Percentiles rank a stretch among this genome's conserved stretches.
Conservation (phyloP, 2,113 vertebrate genomes). For the Rutilus rutilus region DNA sequence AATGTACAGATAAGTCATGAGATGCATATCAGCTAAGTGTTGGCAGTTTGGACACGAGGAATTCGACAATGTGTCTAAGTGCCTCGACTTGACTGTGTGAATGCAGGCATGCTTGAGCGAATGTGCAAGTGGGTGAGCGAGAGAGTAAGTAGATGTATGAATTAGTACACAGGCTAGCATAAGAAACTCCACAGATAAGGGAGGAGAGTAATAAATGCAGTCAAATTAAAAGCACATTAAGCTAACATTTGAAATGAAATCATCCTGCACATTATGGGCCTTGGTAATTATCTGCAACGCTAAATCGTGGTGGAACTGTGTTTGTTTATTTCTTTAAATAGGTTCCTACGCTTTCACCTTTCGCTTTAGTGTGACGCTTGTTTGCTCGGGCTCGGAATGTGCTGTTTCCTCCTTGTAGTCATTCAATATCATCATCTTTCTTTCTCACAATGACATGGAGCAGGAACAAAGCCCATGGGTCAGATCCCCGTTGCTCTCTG, state of each 20-base stretch:
- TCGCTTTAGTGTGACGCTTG: neutral
- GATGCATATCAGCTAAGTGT: neutral
- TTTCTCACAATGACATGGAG: constrained; percentile 32
- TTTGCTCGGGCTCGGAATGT: constrained; percentile 39
- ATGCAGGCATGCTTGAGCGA: constrained; percentile 12
- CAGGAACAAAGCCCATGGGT: constrained; percentile 51
- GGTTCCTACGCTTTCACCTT: constrained; percentile 9
- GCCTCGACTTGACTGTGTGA: constrained; percentile 4
- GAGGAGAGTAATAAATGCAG: neutral
- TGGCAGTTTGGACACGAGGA: neutral
- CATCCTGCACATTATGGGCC: neutral
- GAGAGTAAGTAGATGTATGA: neutral
- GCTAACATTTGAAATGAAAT: constrained; percentile 7
- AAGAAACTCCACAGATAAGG: neutral
- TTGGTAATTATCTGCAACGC: neutral
- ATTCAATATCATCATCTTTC: constrained; percentile 46
- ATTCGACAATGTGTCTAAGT: neutral
- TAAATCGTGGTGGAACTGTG: neutral
- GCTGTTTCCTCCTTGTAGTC: constrained; percentile 30
- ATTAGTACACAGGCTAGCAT: neutral
- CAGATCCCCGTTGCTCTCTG: constrained; percentile 52
- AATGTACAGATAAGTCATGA: neutral
- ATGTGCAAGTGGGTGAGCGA: neutral
- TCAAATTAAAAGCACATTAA: constrained; percentile 10
- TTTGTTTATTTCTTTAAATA: constrained; percentile 17